phyloP scores from a whole-genome alignment of 2,113 vertebrate species.

The Hyperopisus bebe region DNA sequence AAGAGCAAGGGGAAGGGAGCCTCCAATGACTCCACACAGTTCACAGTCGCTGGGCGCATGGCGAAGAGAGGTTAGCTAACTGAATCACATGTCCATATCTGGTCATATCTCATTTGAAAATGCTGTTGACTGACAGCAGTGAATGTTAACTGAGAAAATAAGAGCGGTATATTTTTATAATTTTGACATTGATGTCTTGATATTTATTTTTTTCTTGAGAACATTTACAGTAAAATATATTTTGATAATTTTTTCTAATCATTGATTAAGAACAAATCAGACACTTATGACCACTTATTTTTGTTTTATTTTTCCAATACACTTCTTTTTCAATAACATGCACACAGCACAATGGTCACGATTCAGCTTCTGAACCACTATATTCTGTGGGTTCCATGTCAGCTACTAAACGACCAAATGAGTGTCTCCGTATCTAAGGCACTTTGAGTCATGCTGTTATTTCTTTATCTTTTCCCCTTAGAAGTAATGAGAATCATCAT shows the following conservation, averaged over 20 bases:
- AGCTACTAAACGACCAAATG: neutral
- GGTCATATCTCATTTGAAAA: neutral
- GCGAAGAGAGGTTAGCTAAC: slow-evolving; percentile 57
- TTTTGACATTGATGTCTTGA: neutral
- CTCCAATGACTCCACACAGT: slow-evolving; percentile 66
- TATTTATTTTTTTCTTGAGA: neutral
- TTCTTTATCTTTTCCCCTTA: neutral
- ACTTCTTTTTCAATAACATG: neutral
- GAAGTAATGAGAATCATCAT: neutral
- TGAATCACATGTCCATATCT: neutral
- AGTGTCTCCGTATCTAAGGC: neutral
- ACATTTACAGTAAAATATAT: neutral
- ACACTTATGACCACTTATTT: neutral
- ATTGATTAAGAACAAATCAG: neutral
- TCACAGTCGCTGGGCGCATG: slow-evolving; percentile 70
- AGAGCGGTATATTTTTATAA: neutral
- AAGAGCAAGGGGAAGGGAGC: slow-evolving; percentile 64
- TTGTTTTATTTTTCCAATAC: neutral
- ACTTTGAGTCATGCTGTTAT: neutral
- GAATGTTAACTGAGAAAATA: neutral
- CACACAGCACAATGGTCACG: neutral
- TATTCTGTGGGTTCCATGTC: neutral
- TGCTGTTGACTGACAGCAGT: neutral
- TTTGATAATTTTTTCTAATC: neutral
- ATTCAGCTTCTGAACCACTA: neutral